These are phyloP conservation scores for Morpho helenor DNA, from an alignment of 2,888 invertebrate species.

Conservation along the genomic window DNA sequence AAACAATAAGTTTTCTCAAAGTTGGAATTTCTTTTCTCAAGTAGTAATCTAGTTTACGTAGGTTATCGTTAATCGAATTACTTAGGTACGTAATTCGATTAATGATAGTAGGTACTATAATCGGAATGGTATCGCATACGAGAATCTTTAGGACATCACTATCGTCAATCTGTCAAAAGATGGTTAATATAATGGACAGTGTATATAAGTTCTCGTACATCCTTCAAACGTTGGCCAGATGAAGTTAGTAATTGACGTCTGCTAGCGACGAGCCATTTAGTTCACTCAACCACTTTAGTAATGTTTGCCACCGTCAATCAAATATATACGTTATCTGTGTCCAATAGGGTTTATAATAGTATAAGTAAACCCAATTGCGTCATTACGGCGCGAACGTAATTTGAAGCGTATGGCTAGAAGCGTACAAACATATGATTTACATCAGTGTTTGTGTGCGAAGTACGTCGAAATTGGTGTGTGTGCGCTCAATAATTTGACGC, in stretches of 20 bases:
- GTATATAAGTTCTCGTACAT: slow-evolving; percentile 14
- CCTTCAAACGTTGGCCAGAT: slow-evolving; percentile 42
- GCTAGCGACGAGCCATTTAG: slow-evolving; percentile 55
- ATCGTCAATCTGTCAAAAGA: too few species aligned
- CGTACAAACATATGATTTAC: slow-evolving; percentile 71
- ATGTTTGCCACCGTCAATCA: slow-evolving; percentile 25
- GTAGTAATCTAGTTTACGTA: too few species aligned
- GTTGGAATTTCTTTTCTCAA: too few species aligned
- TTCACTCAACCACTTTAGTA: slow-evolving; percentile 55
- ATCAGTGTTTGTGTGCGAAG: slow-evolving; percentile 42
- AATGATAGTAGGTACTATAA: too few species aligned
- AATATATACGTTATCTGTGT: slow-evolving; percentile 29
- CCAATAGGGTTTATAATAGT: slow-evolving; percentile 35
- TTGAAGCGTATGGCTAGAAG: slow-evolving; percentile 67
- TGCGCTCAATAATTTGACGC: slow-evolving; percentile 67
- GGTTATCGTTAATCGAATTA: too few species aligned
- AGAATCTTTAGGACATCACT: too few species aligned
- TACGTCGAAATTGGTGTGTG: slow-evolving; percentile 34
- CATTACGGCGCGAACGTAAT: slow-evolving; percentile 67
- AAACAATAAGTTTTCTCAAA: too few species aligned
- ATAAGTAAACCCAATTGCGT: slow-evolving; percentile 43
- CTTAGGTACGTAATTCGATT: too few species aligned
- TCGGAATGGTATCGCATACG: too few species aligned
- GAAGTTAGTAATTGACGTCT: slow-evolving; percentile 67
- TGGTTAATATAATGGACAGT: too few species aligned